Evolutionary conservation across 53 echinoderm and acorn worm genomes (phyloP).

Genomic region (Paracentrotus lividus): DNA sequence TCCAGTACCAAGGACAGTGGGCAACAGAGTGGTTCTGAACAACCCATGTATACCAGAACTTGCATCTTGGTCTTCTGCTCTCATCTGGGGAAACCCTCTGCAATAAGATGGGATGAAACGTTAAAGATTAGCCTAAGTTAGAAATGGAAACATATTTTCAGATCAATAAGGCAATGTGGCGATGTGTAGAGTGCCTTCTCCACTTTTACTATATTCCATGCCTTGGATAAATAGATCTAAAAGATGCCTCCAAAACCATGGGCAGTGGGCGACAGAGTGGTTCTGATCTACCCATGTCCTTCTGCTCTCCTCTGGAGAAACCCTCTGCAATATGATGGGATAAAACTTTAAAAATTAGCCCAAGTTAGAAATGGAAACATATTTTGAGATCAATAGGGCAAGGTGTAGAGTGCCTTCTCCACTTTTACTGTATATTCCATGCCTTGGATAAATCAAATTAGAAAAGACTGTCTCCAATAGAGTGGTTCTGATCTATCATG

Average conservation of each 20-base stretch:
- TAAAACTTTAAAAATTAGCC: too few relatives aligned
- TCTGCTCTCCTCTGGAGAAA: slow-evolving; percentile 13
- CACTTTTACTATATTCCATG: too few relatives aligned
- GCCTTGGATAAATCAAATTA: too few relatives aligned
- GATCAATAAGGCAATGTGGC: too few relatives aligned
- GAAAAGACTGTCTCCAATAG: slow-evolving; percentile 76
- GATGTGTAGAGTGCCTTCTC: too few relatives aligned
- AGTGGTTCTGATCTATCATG: slow-evolving; percentile 79
- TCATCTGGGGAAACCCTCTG: background rate
- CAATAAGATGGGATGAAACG: too few relatives aligned
- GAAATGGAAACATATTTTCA: too few relatives aligned
- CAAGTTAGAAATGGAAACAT: too few relatives aligned
- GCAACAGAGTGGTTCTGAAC: slow-evolving; percentile 80
- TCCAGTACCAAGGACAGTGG: slow-evolving; percentile 77
- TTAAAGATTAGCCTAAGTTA: too few relatives aligned
- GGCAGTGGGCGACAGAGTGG: slow-evolving; percentile 78
- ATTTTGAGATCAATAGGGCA: too few relatives aligned
- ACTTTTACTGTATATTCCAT: too few relatives aligned
- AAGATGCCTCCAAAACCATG: slow-evolving; percentile 76
- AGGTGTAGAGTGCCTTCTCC: too few relatives aligned
- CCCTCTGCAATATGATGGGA: background rate
- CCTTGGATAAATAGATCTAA: slow-evolving; percentile 72
- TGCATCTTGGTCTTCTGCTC: background rate
- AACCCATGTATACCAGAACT: slow-evolving; percentile 78
- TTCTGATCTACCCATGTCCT: slow-evolving; percentile 84